Conservation (phyloP, 2,113 vertebrate species). For the Puffinus mauretanicus region DNA sequence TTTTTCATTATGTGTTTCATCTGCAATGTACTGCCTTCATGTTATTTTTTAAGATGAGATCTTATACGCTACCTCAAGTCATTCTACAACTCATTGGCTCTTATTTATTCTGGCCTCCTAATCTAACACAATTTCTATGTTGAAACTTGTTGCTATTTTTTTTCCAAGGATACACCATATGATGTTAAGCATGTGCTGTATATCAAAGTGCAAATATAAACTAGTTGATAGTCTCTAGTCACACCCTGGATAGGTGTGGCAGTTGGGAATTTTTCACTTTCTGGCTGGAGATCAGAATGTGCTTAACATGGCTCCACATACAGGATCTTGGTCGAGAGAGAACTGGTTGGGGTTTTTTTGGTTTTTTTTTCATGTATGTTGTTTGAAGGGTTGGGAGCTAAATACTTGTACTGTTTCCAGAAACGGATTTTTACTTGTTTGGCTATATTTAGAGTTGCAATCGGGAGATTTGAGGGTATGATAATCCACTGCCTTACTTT, state of each 20-base stretch:
- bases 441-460: conserved; percentile 47
- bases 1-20: conserved; percentile 53
- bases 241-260: conserved; percentile 65
- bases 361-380: background rate
- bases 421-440: conserved; percentile 53
- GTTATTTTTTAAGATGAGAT: conserved; percentile 64
- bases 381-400: conserved; percentile 19
- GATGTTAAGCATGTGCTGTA: conserved; percentile 54
- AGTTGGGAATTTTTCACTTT: conserved; percentile 60
- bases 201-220: conserved; percentile 70
- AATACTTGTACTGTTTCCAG: conserved; percentile 54
- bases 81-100: conserved; percentile 40
- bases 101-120: conserved; percentile 64
- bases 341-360: background rate
- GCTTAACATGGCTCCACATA: conserved; percentile 17
- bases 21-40: background rate
- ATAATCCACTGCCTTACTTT: background rate
- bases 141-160: conserved; percentile 69
- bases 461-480: background rate
- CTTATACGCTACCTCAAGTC: conserved; percentile 8
- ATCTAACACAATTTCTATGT: conserved; percentile 57
- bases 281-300: conserved; percentile 63
- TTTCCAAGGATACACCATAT: conserved; percentile 60
- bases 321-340: background rate
- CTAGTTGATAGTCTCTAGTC: conserved; percentile 58